A percentile compares a stretch with the other conserved stretches of the same genome.
These are phyloP conservation scores for Pelmatolapia mariae DNA, from an alignment of 2,113 vertebrate species.

Conservation along the genomic window DNA sequence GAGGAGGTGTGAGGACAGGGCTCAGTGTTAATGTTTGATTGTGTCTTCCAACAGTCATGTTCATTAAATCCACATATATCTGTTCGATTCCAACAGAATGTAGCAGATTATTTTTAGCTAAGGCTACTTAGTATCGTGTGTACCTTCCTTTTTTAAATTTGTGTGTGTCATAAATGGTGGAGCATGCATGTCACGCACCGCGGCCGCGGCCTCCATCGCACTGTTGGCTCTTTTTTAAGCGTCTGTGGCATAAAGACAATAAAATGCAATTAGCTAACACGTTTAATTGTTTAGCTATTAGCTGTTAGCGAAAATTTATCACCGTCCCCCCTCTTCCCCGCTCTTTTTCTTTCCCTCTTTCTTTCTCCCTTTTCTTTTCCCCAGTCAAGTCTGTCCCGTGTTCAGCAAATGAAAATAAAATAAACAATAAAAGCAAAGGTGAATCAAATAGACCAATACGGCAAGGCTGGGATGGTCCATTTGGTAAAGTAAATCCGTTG, in stretches of 20 bases:
- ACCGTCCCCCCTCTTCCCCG: no score
- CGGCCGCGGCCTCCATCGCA: background rate
- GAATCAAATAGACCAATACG: no score
- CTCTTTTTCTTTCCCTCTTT: no score
- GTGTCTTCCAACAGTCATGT: background rate
- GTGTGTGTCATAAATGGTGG: background rate
- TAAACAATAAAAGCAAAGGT: no score
- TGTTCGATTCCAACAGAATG: background rate
- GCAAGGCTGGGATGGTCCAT: no score
- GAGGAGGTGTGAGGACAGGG: background rate
- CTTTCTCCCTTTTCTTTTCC: no score
- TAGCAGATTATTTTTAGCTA: background rate
- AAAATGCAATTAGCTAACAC: background rate
- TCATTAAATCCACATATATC: background rate
- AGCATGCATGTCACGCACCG: background rate
- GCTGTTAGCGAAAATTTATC: background rate
- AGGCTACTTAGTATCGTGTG: fast-evolving
- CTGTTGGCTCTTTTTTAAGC: background rate
- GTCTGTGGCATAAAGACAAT: background rate
- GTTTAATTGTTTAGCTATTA: background rate
- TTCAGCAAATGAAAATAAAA: no score
- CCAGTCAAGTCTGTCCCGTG: no score
- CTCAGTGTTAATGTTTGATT: background rate
- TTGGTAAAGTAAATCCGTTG: no score
- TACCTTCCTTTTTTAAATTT: background rate